phyloP scores from a whole-genome alignment of 2,797 vertebrate species.

The Sus cebifrons region DNA sequence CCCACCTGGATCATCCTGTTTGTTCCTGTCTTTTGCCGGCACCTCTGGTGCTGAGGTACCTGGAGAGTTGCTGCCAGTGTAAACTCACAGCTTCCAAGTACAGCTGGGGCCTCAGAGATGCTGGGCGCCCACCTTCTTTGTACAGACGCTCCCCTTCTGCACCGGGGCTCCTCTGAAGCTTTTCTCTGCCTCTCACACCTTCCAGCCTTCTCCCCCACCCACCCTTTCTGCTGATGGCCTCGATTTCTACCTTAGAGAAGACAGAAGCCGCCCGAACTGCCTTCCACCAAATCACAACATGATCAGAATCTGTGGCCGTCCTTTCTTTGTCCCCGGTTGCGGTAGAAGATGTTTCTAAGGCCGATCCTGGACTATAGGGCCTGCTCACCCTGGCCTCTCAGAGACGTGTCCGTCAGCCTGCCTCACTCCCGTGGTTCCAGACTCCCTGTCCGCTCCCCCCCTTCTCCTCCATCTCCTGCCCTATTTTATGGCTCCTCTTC shows the following conservation, averaged over 20 bases:
- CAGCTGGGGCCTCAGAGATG: too few relatives aligned
- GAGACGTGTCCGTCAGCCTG: neutral
- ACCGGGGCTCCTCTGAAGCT: neutral
- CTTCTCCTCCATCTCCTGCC: neutral
- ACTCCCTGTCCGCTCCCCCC: neutral
- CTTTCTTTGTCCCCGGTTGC: neutral
- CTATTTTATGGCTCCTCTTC: neutral
- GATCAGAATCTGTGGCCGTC: neutral
- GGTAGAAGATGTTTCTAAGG: neutral
- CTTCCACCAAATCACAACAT: neutral
- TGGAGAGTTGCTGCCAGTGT: neutral
- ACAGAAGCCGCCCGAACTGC: neutral
- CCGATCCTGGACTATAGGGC: accelerated
- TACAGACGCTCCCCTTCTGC: accelerated
- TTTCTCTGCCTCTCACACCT: neutral
- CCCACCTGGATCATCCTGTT: neutral
- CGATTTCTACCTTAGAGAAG: neutral
- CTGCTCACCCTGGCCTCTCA: neutral
- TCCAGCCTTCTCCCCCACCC: neutral
- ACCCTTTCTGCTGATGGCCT: neutral
- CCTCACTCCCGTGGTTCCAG: neutral
- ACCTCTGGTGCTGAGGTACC: too few relatives aligned
- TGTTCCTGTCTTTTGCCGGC: neutral
- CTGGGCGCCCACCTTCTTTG: neutral
- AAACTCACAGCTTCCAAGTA: neutral